Conservation (phyloP, 1,140 invertebrate genomes). For the Conopomorpha cramerella region DNA sequence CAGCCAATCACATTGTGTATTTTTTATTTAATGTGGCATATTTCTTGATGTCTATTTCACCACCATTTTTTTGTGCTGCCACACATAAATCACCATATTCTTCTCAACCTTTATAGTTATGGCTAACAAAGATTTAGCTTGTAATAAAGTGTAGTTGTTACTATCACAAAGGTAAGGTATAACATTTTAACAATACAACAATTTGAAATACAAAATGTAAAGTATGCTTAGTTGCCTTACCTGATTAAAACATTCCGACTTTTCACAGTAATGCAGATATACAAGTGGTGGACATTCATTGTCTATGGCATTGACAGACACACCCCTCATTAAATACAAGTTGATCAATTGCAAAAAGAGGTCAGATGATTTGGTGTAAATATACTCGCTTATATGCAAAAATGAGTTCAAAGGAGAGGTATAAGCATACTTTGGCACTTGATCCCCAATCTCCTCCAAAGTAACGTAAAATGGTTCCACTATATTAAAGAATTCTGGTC, state of each 20-base stretch:
- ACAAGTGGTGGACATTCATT: slow-evolving; percentile 54
- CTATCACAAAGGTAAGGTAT: too few relatives aligned
- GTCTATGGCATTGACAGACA: slow-evolving; percentile 33
- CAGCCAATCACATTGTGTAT: too few relatives aligned
- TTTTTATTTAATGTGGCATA: too few relatives aligned
- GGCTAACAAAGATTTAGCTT: slow-evolving; percentile 2
- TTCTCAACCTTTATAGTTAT: too few relatives aligned
- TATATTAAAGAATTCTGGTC: slow-evolving; percentile 44
- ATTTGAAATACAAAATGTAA: too few relatives aligned
- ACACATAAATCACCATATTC: too few relatives aligned
- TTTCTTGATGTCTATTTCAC: too few relatives aligned
- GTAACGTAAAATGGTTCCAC: slow-evolving; percentile 28
- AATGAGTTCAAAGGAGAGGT: slow-evolving; percentile 43
- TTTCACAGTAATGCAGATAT: slow-evolving; percentile 39
- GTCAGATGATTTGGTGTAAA: slow-evolving; percentile 34
- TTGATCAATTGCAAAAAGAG: slow-evolving; percentile 41
- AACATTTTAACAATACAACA: too few relatives aligned
- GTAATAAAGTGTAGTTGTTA: too few relatives aligned
- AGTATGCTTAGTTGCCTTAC: too few relatives aligned
- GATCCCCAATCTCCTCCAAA: slow-evolving; percentile 31
- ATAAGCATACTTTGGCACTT: slow-evolving; percentile 21
- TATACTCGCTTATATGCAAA: slow-evolving; percentile 50
- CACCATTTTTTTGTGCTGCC: too few relatives aligned
- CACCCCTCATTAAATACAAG: slow-evolving; percentile 42
- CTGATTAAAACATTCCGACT: slow-evolving; percentile 29